These are phyloP conservation scores for Argyrosomus japonicus DNA, from an alignment of 2,113 vertebrate species.

Conservation along the genomic window DNA sequence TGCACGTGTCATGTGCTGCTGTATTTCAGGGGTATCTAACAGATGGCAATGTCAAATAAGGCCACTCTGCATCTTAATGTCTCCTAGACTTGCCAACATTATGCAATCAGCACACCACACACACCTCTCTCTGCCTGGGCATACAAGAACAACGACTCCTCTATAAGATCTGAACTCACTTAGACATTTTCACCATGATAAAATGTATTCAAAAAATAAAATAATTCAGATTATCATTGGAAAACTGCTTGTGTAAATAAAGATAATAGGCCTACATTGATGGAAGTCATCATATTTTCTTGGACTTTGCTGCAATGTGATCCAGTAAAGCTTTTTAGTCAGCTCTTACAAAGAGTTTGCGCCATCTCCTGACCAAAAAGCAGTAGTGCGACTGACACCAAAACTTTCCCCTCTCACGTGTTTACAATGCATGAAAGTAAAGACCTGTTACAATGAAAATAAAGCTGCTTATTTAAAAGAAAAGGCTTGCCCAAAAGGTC, in stretches of 20 bases:
- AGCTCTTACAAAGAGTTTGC: slow-evolving; percentile 3
- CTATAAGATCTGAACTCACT: background rate
- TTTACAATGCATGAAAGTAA: background rate
- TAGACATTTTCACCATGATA: background rate
- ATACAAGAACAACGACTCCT: background rate
- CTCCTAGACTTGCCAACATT: slow-evolving; percentile 6
- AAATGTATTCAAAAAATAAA: background rate
- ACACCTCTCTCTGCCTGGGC: background rate
- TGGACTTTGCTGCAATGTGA: background rate
- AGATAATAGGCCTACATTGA: too few relatives aligned
- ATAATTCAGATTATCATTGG: background rate
- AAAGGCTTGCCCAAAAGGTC: background rate
- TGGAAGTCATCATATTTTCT: background rate
- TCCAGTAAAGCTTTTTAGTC: background rate
- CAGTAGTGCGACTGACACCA: background rate
- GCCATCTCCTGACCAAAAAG: slow-evolving; percentile 51
- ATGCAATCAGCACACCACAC: background rate
- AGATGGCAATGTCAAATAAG: background rate
- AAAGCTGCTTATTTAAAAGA: background rate
- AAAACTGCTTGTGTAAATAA: background rate
- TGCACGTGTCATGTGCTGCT: background rate
- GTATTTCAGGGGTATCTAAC: slow-evolving; percentile 1
- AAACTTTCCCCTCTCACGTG: background rate
- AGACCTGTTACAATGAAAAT: background rate
- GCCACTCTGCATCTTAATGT: slow-evolving; percentile 5